phyloP scores from a whole-genome alignment of 35 echinoderm and acorn worm genomes.

The Lytechinus variegatus region DNA sequence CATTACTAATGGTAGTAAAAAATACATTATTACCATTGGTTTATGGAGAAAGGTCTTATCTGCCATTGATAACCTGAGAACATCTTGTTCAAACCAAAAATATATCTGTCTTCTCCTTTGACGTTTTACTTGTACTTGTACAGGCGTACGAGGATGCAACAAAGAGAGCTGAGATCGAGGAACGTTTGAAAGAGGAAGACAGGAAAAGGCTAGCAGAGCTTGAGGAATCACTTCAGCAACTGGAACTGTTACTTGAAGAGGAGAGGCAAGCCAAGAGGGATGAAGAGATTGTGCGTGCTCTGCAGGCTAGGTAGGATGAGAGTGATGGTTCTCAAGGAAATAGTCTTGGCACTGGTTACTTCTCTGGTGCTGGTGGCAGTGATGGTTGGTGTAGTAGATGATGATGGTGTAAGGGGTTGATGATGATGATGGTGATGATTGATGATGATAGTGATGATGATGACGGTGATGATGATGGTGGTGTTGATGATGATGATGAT shows the following conservation, averaged over 20 bases:
- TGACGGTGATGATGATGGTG: neutral
- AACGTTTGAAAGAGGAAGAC: conserved; percentile 52
- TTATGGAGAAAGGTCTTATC: too few species aligned
- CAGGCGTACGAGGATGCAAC: conserved; percentile 55
- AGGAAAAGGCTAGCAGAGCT: conserved; percentile 50
- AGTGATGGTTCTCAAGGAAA: neutral
- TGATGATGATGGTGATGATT: neutral
- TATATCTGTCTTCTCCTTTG: too few species aligned
- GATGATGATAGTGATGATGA: neutral
- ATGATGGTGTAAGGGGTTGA: neutral
- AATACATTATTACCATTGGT: too few species aligned
- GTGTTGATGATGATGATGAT: neutral
- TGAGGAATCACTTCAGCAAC: conserved; percentile 34
- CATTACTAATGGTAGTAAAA: too few species aligned
- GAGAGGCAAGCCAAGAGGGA: conserved; percentile 45
- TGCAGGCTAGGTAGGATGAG: conserved; percentile 49
- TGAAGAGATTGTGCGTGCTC: conserved; percentile 35
- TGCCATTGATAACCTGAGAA: too few species aligned
- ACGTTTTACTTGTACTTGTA: neutral
- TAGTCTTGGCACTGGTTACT: too few species aligned
- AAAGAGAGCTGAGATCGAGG: conserved; percentile 56
- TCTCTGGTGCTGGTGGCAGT: too few species aligned
- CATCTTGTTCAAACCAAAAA: too few species aligned
- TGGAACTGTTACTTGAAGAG: conserved; percentile 33
- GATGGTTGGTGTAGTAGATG: too few species aligned